Conservation (phyloP, 92 coral and sea anemone genomes). For the Actinostola sp. region DNA sequence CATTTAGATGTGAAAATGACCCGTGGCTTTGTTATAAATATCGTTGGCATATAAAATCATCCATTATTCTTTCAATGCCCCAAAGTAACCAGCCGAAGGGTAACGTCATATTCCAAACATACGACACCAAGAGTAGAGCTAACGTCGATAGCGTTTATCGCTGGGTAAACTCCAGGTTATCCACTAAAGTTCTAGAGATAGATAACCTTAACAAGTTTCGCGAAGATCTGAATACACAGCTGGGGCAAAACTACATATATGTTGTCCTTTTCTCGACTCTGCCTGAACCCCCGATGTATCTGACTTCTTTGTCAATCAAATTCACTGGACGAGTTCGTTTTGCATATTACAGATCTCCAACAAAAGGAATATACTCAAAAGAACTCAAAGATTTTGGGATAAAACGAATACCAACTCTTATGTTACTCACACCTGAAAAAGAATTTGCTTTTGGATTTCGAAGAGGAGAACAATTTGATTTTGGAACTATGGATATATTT, state of each 20-base stretch:
- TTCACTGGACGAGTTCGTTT: constrained; percentile 94
- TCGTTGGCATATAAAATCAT: constrained; percentile 74
- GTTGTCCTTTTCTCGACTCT: constrained; percentile 85
- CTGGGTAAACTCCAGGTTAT: constrained; percentile 83
- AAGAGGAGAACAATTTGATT: constrained; percentile 81
- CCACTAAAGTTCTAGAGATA: constrained; percentile 65
- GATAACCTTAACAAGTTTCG: constrained; percentile 55
- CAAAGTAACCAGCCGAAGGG: constrained; percentile 94
- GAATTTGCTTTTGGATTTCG: constrained; percentile 75
- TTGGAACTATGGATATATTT: constrained; percentile 71
- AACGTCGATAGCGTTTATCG: constrained; percentile 74
- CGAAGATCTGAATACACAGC: constrained; percentile 43
- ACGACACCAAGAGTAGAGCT: constrained; percentile 60
- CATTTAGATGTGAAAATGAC: constrained; percentile 82
- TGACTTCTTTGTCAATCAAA: constrained; percentile 88
- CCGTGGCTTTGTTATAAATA: constrained; percentile 82
- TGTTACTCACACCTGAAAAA: constrained; percentile 88
- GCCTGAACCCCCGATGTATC: constrained; percentile 79
- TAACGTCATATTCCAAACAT: constrained; percentile 86
- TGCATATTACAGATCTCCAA: constrained; percentile 70
- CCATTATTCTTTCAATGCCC: constrained; percentile 84
- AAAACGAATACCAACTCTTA: constrained; percentile 67
- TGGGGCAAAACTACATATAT: constrained; percentile 55
- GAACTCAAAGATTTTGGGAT: constrained; percentile 65
- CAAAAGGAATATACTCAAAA: constrained; percentile 34